A percentile compares a stretch with the other conserved stretches of the same genome.
Conservation (phyloP, 2,888 invertebrate genomes). For the Drosophila macrothrix region DNA sequence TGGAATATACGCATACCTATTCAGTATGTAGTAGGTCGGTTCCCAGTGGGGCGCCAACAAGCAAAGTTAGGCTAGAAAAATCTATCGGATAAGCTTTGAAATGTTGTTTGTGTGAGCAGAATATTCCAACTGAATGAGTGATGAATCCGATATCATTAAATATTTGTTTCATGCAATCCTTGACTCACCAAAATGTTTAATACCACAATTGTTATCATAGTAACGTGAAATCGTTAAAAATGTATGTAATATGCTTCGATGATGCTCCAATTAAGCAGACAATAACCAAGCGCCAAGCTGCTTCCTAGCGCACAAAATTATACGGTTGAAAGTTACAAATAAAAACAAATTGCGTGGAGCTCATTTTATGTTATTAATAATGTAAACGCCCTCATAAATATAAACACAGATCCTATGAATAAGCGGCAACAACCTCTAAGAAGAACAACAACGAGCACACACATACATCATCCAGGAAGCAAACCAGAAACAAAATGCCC, state of each 20-base stretch:
- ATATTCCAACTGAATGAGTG: slow-evolving; percentile 6
- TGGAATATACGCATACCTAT: slow-evolving; percentile 21
- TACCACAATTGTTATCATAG: not conserved
- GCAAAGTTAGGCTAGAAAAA: slow-evolving; percentile 29
- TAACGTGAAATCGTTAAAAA: slow-evolving; percentile 8
- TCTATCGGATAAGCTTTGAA: slow-evolving; percentile 31
- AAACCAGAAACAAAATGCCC: slow-evolving; percentile 9
- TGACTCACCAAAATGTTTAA: not conserved
- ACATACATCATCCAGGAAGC: slow-evolving; percentile 30
- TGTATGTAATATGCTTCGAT: not conserved
- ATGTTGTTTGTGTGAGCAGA: slow-evolving; percentile 24
- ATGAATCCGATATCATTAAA: not conserved
- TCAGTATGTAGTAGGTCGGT: slow-evolving; percentile 6
- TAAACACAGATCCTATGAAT: slow-evolving; percentile 37
- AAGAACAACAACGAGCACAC: slow-evolving; percentile 21
- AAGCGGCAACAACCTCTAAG: slow-evolving; percentile 12
- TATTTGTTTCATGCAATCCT: not conserved
- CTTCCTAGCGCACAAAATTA: slow-evolving; percentile 8
- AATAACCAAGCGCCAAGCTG: slow-evolving; percentile 3
- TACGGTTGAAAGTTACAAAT: slow-evolving; percentile 38
- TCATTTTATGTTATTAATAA: slow-evolving; percentile 73
- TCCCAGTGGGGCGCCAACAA: slow-evolving; percentile 16
- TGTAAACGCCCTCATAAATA: slow-evolving; percentile 59
- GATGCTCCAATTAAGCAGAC: slow-evolving; percentile 8
- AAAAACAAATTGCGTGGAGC: slow-evolving; percentile 64